phyloP scores from a whole-genome alignment of 2,888 invertebrate genomes.

The Gisinianus flammeolus region DNA sequence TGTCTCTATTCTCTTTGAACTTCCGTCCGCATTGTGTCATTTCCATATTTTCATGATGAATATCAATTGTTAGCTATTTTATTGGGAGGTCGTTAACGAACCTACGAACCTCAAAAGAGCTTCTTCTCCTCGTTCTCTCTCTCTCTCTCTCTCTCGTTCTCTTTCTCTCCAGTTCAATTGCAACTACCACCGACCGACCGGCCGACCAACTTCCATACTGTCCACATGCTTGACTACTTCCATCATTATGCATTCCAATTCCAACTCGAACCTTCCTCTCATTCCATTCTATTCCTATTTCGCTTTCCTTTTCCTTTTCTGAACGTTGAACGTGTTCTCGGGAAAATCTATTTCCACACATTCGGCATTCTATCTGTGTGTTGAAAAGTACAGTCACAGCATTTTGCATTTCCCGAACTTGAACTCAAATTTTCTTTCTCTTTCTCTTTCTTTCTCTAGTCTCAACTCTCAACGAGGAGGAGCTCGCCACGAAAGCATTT shows the following conservation, averaged over 20 bases:
- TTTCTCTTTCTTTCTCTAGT: neutral
- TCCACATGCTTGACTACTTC: no score
- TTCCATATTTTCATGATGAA: constrained; percentile 41
- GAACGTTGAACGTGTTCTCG: neutral
- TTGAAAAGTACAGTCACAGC: neutral
- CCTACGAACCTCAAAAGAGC: constrained; percentile 14
- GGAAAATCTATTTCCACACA: neutral
- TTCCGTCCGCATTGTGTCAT: constrained; percentile 40
- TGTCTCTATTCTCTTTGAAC: constrained; percentile 39
- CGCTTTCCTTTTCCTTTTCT: neutral
- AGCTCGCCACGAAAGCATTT: constrained; percentile 11
- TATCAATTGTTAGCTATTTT: constrained; percentile 39
- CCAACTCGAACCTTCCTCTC: neutral
- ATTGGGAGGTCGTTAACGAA: constrained; percentile 11
- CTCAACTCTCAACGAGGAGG: neutral
- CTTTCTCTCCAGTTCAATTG: no score
- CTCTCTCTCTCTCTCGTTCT: no score
- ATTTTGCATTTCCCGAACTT: neutral
- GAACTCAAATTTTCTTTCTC: neutral
- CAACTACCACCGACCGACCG: no score
- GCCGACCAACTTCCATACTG: no score
- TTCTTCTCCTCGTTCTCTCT: neutral
- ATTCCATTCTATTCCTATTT: neutral
- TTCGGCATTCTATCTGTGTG: neutral
- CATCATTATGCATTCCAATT: no score